A percentile compares a stretch with the other conserved stretches of the same genome.
phyloP scores from a whole-genome alignment of 2,113 vertebrate species.

The Eolophus roseicapilla region DNA sequence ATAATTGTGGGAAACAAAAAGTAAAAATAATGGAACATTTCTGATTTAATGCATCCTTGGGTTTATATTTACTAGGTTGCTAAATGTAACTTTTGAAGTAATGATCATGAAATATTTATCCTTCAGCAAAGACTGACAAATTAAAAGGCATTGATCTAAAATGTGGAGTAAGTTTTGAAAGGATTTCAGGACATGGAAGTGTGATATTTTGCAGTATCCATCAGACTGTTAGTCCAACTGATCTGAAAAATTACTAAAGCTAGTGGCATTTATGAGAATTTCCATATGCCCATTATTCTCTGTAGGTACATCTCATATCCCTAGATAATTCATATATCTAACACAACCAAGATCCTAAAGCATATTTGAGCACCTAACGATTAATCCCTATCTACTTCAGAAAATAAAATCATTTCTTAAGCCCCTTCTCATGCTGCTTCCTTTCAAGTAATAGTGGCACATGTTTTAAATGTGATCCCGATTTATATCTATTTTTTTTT shows the following conservation, averaged over 20 bases:
- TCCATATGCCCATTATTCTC: not conserved
- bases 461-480: not conserved
- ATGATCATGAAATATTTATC: not conserved
- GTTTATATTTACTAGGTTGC: not conserved
- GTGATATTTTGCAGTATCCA: not conserved
- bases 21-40: not conserved
- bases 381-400: not conserved
- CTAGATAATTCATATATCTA: not conserved
- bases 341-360: not conserved
- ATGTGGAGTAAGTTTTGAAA: not conserved
- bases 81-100: not conserved
- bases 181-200: not conserved
- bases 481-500: not conserved
- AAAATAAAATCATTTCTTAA: not conserved
- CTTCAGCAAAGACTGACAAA: not conserved
- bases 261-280: not conserved
- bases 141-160: not conserved
- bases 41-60: not conserved
- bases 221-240: not conserved
- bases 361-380: not conserved
- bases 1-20: not conserved
- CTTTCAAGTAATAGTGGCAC: not conserved
- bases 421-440: not conserved
- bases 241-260: not conserved
- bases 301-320: not conserved